Conservation (phyloP, 64 coral and sea anemone genomes). For the Pocillopora verrucosa region DNA sequence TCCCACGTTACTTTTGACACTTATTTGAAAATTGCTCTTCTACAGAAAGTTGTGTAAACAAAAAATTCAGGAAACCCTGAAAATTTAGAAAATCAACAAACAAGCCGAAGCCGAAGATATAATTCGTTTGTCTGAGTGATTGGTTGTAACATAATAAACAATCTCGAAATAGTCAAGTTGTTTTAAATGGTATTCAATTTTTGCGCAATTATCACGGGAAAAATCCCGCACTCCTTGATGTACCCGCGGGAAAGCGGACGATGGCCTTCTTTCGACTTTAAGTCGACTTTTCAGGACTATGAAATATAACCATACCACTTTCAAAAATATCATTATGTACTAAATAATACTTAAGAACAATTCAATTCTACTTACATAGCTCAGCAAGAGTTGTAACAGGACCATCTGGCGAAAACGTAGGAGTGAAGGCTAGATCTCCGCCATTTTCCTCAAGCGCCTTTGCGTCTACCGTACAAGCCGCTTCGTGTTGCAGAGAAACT, state of each 20-base stretch:
- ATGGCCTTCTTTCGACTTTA: neutral
- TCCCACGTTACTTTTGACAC: too few relatives aligned
- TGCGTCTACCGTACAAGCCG: constrained; percentile 62
- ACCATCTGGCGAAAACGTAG: constrained; percentile 47
- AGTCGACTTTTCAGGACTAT: constrained; percentile 19
- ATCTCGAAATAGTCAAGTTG: too few relatives aligned
- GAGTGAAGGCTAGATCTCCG: constrained; percentile 52
- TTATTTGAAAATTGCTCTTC: too few relatives aligned
- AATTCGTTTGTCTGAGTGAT: too few relatives aligned
- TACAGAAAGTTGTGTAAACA: too few relatives aligned
- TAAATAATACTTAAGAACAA: neutral
- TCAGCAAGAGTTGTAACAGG: constrained; percentile 23
- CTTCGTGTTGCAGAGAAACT: constrained; percentile 40
- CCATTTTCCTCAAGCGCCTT: constrained; percentile 73
- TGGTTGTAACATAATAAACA: too few relatives aligned
- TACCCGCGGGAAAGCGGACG: neutral
- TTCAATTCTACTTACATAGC: constrained; percentile 3
- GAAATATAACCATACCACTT: neutral
- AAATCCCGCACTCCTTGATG: neutral
- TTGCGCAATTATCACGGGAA: neutral
- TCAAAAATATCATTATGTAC: neutral
- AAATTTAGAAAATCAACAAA: too few relatives aligned
- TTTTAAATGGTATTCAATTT: too few relatives aligned
- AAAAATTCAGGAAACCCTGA: too few relatives aligned
- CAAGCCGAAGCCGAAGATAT: too few relatives aligned